Base-by-base conservation (phyloP, 2,888 invertebrate species). In the Serrognathus titanus region DNA sequence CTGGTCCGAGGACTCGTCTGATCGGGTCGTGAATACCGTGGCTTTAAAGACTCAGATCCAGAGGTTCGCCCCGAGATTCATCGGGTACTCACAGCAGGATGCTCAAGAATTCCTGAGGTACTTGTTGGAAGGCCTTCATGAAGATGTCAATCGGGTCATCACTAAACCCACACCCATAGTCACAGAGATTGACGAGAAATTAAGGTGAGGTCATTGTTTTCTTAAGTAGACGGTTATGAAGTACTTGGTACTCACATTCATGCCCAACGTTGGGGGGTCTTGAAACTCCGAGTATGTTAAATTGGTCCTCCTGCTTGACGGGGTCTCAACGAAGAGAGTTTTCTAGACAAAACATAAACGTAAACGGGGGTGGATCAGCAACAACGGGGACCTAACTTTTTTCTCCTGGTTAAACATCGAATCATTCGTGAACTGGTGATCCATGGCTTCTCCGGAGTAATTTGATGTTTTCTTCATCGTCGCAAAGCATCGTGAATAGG, bases 41-140 rank as follows among this genome's bases (percentile, higher is more conserved):
- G 80, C 88, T 72, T 81, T 94, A 58, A 93, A 93, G 77, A 83
- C 88, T 40, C 91, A 92, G 76, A 90, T 94, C 66, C 92, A 92
- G 75, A 78, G 89, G 73, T 95, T 94, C 80, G 94, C 95, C 61
- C 92, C 94, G 0, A 79, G 94, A 66, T 96, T 95, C 78, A 92
- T 92, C 82, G 95, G 95, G 0, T 95, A 94, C 79, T 89, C 91
- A 69, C 94, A 94, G 71, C 94, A 94, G 77, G 94, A 94, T 73
- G 92, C 94, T 16, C 92, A 92, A 80, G 94, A 94, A 75, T 94
- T 94, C 78, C 81, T 94, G 10, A 84, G 94, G 13, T 94, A 94
- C 75, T 81, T 94, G 55, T 81, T 94, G 61, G 93, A 94, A 72
- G 94, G 94, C n/a, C 79, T 94, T 53, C 94, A 94, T 77, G 92